Conservation (phyloP, 2,797 vertebrate genomes). For the Anguilla marmorata region DNA sequence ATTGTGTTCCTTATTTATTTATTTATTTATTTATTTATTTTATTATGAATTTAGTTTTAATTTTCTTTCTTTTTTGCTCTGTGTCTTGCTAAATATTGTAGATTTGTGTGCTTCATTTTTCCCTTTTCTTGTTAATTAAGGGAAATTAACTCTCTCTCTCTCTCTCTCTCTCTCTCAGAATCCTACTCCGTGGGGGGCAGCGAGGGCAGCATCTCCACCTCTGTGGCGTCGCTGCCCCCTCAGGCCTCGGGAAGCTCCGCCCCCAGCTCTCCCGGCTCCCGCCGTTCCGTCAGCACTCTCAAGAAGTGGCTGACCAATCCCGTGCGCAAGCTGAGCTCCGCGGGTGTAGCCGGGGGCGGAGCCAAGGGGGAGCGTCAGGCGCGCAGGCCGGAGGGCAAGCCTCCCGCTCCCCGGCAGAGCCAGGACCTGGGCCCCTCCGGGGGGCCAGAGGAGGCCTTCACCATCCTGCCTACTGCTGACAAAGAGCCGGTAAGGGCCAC, state of each 20-base stretch:
- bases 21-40: too few relatives aligned
- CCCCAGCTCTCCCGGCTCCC: conserved; percentile 72
- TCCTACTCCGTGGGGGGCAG: conserved; percentile 77
- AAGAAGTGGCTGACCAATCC: conserved; percentile 86
- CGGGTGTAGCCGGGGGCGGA: conserved; percentile 53
- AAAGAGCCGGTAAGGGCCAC: conserved; percentile 57
- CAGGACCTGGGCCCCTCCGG: conserved; percentile 56
- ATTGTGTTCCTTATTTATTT: too few relatives aligned
- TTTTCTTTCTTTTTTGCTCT: too few relatives aligned
- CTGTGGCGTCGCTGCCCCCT: conserved; percentile 68
- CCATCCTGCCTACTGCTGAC: conserved; percentile 51
- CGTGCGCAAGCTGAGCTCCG: conserved; percentile 72
- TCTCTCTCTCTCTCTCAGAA: conserved; percentile 59
- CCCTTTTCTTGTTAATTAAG: too few relatives aligned
- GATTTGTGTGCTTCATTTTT: too few relatives aligned
- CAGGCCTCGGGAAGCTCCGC: conserved; percentile 76
- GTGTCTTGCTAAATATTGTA: too few relatives aligned
- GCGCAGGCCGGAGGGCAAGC: conserved; percentile 57
- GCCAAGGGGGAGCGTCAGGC: conserved; percentile 64
- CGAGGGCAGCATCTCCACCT: conserved; percentile 73
- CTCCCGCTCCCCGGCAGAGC: conserved; percentile 46
- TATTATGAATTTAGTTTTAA: too few relatives aligned
- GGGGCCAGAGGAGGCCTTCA: conserved; percentile 51
- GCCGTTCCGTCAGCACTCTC: conserved; percentile 76
- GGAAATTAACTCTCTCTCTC: background rate